These are phyloP conservation scores for Hemichromis elongatus DNA, from an alignment of 2,113 vertebrate species.

Conservation along the genomic window DNA sequence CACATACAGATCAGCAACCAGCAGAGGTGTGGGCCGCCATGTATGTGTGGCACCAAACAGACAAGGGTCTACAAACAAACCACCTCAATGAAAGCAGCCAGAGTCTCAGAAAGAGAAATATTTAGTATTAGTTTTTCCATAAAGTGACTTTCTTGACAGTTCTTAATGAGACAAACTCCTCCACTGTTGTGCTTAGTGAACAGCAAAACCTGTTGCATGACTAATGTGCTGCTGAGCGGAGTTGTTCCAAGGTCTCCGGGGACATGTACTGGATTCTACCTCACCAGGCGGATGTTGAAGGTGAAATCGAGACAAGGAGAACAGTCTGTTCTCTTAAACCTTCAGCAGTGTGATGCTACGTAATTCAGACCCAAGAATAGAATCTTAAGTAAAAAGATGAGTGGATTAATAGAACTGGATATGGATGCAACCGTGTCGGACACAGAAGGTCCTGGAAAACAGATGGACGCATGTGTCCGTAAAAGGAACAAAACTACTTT, in stretches of 20 bases:
- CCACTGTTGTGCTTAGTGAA: conserved; percentile 32
- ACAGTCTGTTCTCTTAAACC: conserved; percentile 63
- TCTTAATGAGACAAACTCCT: conserved; percentile 40
- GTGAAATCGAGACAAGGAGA: conserved; percentile 69
- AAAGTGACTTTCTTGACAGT: conserved; percentile 15
- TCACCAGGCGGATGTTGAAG: conserved; percentile 68
- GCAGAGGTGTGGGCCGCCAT: conserved; percentile 23
- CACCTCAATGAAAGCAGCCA: not conserved
- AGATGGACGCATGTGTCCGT: conserved; percentile 53
- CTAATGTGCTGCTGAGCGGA: conserved; percentile 61
- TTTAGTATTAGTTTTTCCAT: conserved; percentile 3
- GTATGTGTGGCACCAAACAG: conserved; percentile 20
- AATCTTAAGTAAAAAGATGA: conserved; percentile 41
- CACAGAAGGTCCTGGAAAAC: conserved; percentile 37
- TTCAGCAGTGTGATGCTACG: conserved; percentile 35
- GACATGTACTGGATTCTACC: conserved; percentile 69
- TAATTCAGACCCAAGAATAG: conserved; percentile 54
- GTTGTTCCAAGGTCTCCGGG: conserved; percentile 60
- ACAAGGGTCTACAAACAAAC: conserved; percentile 4
- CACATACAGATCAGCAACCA: conserved; percentile 50
- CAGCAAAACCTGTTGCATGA: conserved; percentile 65
- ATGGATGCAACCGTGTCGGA: conserved; percentile 32
- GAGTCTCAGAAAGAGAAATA: not conserved
- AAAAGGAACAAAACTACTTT: conserved; percentile 65
- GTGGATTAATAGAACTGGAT: conserved; percentile 59